A percentile compares a stretch with the other conserved stretches of the same genome.
Evolutionary conservation across 2,888 invertebrate genomes (phyloP).

Genomic region (Achlya flavicornis): DNA sequence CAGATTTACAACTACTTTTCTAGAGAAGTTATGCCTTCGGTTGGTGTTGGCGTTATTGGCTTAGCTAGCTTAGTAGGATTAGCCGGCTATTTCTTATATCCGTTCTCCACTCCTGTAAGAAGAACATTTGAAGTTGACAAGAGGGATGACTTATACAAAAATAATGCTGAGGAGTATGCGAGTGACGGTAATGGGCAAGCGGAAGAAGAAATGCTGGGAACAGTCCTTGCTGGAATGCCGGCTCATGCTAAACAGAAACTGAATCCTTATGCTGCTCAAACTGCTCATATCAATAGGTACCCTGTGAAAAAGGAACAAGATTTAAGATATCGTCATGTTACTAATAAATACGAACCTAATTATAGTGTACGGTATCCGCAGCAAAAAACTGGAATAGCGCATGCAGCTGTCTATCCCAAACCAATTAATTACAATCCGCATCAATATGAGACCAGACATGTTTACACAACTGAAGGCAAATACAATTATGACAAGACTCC

Average conservation of each 20-base stretch:
- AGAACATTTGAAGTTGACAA: constrained; percentile 87
- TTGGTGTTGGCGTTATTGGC: constrained; percentile 90
- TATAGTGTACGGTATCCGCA: constrained; percentile 74
- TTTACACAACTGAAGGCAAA: constrained; percentile 70
- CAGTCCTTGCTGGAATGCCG: constrained; percentile 89
- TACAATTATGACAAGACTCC: constrained; percentile 63
- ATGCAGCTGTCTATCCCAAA: constrained; percentile 75
- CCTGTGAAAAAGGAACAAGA: constrained; percentile 75
- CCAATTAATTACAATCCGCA: constrained; percentile 67
- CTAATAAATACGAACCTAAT: constrained; percentile 68
- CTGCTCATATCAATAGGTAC: constrained; percentile 67
- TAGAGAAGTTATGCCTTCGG: constrained; percentile 91
- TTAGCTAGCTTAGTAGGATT: constrained; percentile 89
- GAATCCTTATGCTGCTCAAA: constrained; percentile 77
- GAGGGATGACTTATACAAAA: constrained; percentile 86
- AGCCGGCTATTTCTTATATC: constrained; percentile 90
- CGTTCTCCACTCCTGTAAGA: constrained; percentile 87
- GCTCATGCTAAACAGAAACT: constrained; percentile 74
- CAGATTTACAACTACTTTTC: constrained; percentile 91
- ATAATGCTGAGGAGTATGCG: constrained; percentile 87
- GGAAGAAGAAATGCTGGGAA: constrained; percentile 90
- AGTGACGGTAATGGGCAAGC: constrained; percentile 87
- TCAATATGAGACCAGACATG: constrained; percentile 72
- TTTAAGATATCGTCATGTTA: constrained; percentile 73
- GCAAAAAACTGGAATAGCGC: constrained; percentile 78